Conservation (phyloP, 2,797 vertebrate species). For the Natrix natrix region DNA sequence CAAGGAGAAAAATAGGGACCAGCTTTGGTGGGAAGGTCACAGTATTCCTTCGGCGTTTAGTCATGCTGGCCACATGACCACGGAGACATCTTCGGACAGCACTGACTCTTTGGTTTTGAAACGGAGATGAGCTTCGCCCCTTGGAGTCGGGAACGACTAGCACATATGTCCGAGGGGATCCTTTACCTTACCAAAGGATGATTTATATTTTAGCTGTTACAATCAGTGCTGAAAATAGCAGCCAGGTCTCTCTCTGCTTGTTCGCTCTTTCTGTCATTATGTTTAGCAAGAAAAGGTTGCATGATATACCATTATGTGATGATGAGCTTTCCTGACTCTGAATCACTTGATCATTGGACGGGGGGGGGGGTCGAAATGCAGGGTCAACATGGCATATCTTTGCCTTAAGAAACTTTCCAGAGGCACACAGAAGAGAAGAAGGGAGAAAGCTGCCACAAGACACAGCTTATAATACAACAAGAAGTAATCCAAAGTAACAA, state of each 20-base stretch:
- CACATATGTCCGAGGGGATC: too few species aligned
- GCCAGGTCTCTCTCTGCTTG: neutral
- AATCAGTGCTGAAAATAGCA: neutral
- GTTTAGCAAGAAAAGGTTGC: neutral
- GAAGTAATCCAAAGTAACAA: neutral
- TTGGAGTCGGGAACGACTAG: too few species aligned
- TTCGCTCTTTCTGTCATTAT: neutral
- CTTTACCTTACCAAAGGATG: neutral
- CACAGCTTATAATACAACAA: neutral
- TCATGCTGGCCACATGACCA: too few species aligned
- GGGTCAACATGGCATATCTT: neutral
- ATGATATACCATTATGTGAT: neutral
- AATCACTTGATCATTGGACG: neutral
- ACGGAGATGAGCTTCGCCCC: too few species aligned
- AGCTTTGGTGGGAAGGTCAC: too few species aligned
- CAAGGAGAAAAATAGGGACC: too few species aligned
- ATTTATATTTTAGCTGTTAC: neutral
- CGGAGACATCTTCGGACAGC: too few species aligned
- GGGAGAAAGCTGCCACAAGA: neutral
- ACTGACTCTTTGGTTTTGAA: too few species aligned
- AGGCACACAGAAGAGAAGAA: neutral
- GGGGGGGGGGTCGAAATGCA: too few species aligned
- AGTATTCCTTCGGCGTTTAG: too few species aligned
- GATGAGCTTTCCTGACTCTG: neutral
- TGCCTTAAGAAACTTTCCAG: neutral